Percentiles rank a stretch among this genome's conserved stretches.
These are phyloP conservation scores for Paradoxurus hermaphroditus DNA, from an alignment of 2,113 vertebrate species.

Conservation along the genomic window DNA sequence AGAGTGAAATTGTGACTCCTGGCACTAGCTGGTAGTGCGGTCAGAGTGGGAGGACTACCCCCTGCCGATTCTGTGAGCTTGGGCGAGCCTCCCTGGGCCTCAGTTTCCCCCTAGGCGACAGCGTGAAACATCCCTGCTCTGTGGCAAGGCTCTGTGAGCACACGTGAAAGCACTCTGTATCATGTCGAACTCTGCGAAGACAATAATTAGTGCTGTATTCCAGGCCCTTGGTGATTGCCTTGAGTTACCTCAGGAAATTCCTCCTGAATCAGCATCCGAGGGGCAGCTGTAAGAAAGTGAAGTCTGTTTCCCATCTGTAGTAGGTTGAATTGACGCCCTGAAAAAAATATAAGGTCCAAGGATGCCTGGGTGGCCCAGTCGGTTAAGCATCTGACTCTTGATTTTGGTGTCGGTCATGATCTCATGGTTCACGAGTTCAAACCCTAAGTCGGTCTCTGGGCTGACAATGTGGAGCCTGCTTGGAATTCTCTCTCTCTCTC, in stretches of 20 bases:
- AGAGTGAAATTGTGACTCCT: neutral
- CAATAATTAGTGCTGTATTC: neutral
- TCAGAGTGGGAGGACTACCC: neutral
- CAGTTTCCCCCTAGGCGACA: too few species aligned
- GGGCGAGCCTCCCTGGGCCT: neutral
- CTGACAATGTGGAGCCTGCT: too few species aligned
- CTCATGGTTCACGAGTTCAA: too few species aligned
- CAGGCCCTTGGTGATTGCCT: neutral
- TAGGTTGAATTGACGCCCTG: neutral
- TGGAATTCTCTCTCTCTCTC: too few species aligned
- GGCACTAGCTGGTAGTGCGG: neutral
- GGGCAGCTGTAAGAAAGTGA: neutral
- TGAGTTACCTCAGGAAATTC: neutral
- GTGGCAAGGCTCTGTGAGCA: neutral
- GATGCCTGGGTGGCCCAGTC: too few species aligned
- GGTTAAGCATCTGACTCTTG: too few species aligned
- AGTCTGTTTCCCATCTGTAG: neutral
- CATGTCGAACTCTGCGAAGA: neutral
- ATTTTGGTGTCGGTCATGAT: too few species aligned
- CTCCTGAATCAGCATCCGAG: neutral
- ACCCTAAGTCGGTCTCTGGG: too few species aligned
- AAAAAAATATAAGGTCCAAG: neutral
- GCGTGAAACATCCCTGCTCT: neutral
- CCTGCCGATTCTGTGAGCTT: neutral
- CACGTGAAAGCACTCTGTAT: neutral